Conservation (phyloP, 2,888 invertebrate genomes). For the Therioaphis trifolii region DNA sequence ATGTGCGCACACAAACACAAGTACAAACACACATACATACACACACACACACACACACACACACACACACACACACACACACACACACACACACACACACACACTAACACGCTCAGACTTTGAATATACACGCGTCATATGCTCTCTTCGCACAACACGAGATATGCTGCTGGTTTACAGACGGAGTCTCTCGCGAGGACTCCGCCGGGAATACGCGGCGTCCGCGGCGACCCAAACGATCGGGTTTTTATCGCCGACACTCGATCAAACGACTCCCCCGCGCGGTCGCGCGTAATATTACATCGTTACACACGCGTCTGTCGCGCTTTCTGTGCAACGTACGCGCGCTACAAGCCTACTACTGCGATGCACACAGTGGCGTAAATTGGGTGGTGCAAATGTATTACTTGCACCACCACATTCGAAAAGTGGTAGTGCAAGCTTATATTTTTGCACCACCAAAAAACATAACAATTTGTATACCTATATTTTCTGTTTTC, state of each 20-base stretch:
- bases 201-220: background rate
- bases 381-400: no score
- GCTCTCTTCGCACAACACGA: background rate
- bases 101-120: background rate
- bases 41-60: background rate
- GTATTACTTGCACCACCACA: no score
- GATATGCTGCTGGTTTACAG: background rate
- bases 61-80: background rate
- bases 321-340: background rate
- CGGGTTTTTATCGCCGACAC: constrained; percentile 4
- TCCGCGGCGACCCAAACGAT: background rate
- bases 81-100: background rate
- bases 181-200: background rate
- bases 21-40: no score
- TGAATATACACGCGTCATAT: background rate
- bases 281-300: background rate
- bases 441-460: no score
- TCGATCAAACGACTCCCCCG: background rate
- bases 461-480: no score
- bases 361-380: no score
- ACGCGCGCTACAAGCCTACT: no score
- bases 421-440: no score
- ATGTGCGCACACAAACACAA: no score
- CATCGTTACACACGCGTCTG: background rate
- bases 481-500: no score